These are phyloP conservation scores for Parazoanthus swiftii DNA, from an alignment of 92 coral and sea anemone species.

Conservation along the genomic window DNA sequence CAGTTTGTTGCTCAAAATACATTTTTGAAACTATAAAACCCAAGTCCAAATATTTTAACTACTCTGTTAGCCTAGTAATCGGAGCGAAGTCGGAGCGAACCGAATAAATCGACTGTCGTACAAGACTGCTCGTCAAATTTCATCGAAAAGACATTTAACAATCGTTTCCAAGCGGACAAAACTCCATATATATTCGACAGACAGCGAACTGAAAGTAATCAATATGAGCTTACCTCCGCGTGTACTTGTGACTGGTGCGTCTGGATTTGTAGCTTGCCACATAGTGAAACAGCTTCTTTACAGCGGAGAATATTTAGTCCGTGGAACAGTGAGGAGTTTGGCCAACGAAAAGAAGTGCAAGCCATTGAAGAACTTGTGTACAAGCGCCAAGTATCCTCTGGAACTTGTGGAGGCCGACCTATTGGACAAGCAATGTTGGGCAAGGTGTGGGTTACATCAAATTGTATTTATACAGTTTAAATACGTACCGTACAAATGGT, in stretches of 20 bases:
- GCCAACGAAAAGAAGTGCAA: constrained; percentile 72
- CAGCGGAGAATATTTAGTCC: constrained; percentile 66
- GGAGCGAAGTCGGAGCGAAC: too few species aligned
- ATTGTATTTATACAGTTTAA: too few species aligned
- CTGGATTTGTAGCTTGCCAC: constrained; percentile 92
- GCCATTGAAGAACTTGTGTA: constrained; percentile 72
- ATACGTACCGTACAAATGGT: too few species aligned
- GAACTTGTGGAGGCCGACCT: constrained; percentile 94
- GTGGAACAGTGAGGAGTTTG: constrained; percentile 89
- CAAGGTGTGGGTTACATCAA: constrained; percentile 47
- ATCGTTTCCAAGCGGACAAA: neutral
- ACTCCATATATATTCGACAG: neutral
- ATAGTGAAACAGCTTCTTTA: constrained; percentile 75
- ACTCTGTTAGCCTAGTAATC: too few species aligned
- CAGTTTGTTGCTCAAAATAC: too few species aligned
- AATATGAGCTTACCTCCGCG: constrained; percentile 49
- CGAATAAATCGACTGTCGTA: too few species aligned
- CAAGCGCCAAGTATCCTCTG: constrained; percentile 74
- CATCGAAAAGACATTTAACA: too few species aligned
- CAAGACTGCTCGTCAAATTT: too few species aligned
- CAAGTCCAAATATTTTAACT: too few species aligned
- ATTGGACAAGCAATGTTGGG: constrained; percentile 78
- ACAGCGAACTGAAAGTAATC: too few species aligned
- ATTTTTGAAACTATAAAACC: too few species aligned
- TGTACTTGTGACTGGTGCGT: constrained; percentile 93